These are phyloP conservation scores for Brachionus manjavacas DNA, from an alignment of 1,140 invertebrate genomes.

Conservation along the genomic window DNA sequence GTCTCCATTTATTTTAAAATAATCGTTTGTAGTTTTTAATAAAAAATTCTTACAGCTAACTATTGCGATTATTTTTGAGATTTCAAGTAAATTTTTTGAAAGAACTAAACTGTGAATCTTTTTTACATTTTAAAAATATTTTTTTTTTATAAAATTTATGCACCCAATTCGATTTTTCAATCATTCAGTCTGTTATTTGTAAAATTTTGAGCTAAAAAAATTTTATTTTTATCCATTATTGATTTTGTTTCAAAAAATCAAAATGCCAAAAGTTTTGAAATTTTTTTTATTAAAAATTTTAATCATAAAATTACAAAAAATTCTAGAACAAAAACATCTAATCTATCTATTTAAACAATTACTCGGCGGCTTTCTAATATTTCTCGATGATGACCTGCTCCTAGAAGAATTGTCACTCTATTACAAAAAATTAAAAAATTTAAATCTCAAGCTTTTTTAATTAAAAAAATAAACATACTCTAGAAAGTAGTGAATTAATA, in stretches of 20 bases:
- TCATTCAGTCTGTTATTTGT: neutral
- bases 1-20: too few relatives aligned
- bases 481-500: neutral
- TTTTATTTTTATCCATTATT: neutral
- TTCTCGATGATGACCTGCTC: slow-evolving; percentile 12
- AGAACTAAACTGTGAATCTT: too few relatives aligned
- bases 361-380: neutral
- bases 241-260: neutral
- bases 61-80: too few relatives aligned
- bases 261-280: neutral
- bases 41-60: too few relatives aligned
- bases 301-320: neutral
- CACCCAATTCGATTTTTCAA: too few relatives aligned
- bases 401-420: neutral
- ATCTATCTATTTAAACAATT: slow-evolving; percentile 12
- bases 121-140: too few relatives aligned
- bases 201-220: neutral
- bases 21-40: too few relatives aligned
- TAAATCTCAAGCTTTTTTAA: neutral
- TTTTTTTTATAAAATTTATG: too few relatives aligned
- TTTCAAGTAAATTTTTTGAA: too few relatives aligned
- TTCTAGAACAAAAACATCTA: neutral
- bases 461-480: neutral
- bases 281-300: neutral
- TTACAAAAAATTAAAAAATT: neutral